A percentile compares a stretch with the other conserved stretches of the same genome.
These are phyloP conservation scores for Drosophila bunnanda DNA, from an alignment of 2,888 invertebrate genomes.

Conservation along the genomic window DNA sequence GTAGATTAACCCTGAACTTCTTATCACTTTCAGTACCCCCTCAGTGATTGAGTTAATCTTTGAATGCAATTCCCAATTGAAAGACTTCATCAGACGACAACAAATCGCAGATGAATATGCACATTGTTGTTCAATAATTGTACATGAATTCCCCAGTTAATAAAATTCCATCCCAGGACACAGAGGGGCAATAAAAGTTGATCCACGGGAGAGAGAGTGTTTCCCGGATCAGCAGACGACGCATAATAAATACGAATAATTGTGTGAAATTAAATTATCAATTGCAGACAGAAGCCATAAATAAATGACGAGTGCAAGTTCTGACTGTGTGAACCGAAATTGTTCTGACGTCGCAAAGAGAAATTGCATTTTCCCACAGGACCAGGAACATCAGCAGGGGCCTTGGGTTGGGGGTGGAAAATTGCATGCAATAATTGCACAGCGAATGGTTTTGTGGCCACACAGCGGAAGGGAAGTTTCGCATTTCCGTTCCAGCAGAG, in stretches of 20 bases:
- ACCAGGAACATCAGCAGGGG: conserved; percentile 13
- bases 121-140: conserved; percentile 35
- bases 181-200: conserved; percentile 33
- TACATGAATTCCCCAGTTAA: conserved; percentile 51
- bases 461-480: conserved; percentile 42
- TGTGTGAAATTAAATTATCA: conserved; percentile 76
- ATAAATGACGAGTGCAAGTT: conserved; percentile 58
- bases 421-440: conserved; percentile 45
- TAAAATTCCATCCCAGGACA: conserved; percentile 43
- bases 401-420: conserved; percentile 30
- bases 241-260: conserved; percentile 72
- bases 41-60: conserved; percentile 22
- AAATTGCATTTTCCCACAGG: conserved; percentile 73
- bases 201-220: conserved; percentile 29
- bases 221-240: conserved; percentile 51
- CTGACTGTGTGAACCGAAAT: conserved; percentile 52
- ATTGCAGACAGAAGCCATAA: conserved; percentile 70
- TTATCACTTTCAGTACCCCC: conserved; percentile 7
- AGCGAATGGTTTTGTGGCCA: conserved; percentile 42
- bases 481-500: conserved; percentile 61
- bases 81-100: conserved; percentile 28
- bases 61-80: conserved; percentile 29
- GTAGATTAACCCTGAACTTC: conserved; percentile 35
- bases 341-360: conserved; percentile 33
- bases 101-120: conserved; percentile 40